Conservation (phyloP, 2,888 invertebrate species). For the Myopa testacea region DNA sequence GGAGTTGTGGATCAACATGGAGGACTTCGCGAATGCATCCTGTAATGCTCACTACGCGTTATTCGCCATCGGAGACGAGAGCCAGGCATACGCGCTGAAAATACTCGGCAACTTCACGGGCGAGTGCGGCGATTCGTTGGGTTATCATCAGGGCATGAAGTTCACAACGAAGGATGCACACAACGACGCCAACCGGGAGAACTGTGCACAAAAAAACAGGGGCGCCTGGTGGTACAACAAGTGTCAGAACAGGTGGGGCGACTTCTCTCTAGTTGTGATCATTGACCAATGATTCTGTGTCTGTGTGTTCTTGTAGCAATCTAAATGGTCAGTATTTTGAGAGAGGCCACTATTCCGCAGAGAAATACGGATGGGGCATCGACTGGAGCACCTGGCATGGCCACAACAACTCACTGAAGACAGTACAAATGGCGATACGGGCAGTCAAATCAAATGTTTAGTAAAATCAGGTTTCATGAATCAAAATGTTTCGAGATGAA, state of each 20-base stretch:
- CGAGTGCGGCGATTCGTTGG: not conserved
- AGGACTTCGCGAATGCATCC: not conserved
- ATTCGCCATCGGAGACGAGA: not conserved
- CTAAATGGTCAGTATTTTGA: not conserved
- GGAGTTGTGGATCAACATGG: not conserved
- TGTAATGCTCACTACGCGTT: not conserved
- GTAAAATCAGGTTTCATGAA: not conserved
- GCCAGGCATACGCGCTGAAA: not conserved
- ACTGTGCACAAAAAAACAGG: not conserved
- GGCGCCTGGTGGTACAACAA: conserved; percentile 17
- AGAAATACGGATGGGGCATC: not conserved
- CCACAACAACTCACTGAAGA: not conserved
- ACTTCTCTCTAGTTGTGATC: not conserved
- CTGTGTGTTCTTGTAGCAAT: not conserved
- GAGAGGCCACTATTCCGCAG: not conserved
- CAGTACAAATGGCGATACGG: not conserved
- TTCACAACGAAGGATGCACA: not conserved
- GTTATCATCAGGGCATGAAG: not conserved
- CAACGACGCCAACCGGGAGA: not conserved
- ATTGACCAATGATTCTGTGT: not conserved
- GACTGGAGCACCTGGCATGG: not conserved
- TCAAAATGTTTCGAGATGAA: not conserved
- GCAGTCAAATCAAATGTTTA: not conserved
- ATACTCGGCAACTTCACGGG: not conserved
- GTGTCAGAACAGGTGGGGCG: not conserved